A percentile compares a stretch with the other conserved stretches of the same genome.
These are phyloP conservation scores for Parelbella ahira DNA, from an alignment of 2,888 invertebrate species.

Conservation along the genomic window DNA sequence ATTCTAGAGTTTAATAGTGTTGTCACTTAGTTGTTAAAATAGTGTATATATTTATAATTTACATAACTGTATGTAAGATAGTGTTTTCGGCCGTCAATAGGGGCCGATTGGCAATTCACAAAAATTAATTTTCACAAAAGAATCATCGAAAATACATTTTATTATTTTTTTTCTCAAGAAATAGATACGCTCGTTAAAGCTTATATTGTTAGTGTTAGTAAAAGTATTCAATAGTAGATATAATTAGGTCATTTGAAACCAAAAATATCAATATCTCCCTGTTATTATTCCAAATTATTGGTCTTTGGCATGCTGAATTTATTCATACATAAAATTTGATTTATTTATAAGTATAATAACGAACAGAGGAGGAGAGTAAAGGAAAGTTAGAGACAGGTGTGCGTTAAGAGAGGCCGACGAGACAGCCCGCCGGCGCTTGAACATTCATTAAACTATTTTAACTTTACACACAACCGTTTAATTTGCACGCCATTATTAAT, in stretches of 20 bases:
- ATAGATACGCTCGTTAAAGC: constrained; percentile 58
- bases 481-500: constrained; percentile 76
- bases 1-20: constrained; percentile 83
- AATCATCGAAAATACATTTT: constrained; percentile 62
- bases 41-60: constrained; percentile 68
- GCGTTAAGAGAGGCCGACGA: constrained; percentile 41
- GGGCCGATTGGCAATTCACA: constrained; percentile 45
- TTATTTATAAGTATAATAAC: constrained; percentile 40
- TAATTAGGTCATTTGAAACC: constrained; percentile 55
- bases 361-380: constrained; percentile 26
- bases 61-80: constrained; percentile 61
- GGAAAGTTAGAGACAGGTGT: constrained; percentile 49
- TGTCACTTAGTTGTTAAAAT: constrained; percentile 73
- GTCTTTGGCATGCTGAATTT: constrained; percentile 73
- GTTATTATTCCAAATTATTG: constrained; percentile 73
- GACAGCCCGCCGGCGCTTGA: constrained; percentile 56
- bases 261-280: constrained; percentile 70
- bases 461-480: constrained; percentile 81
- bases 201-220: constrained; percentile 43
- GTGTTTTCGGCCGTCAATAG: constrained; percentile 39
- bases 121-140: constrained; percentile 54
- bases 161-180: constrained; percentile 38
- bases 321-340: constrained; percentile 54
- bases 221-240: constrained; percentile 36
- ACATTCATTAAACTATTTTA: constrained; percentile 76